Conservation (phyloP, 1,140 invertebrate species). For the Epicauta chinensis region DNA sequence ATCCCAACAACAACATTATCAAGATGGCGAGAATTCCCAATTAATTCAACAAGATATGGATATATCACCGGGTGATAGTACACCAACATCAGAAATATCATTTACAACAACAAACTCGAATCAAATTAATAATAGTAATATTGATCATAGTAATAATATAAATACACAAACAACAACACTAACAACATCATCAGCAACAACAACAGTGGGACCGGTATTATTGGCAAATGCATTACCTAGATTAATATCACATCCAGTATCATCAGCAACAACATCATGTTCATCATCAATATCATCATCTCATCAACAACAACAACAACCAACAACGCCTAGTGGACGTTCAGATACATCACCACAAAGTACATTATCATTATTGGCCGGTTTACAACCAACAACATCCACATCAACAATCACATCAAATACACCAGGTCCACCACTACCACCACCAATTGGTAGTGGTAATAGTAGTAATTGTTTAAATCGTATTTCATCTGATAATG, state of each 20-base stretch:
- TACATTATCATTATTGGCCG: slow-evolving; percentile 41
- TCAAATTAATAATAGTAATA: no score
- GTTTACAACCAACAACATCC: background rate
- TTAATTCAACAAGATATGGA: slow-evolving; percentile 66
- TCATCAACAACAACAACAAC: slow-evolving; percentile 6
- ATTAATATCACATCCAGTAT: slow-evolving; percentile 51
- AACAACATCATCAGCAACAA: slow-evolving; percentile 27
- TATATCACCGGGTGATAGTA: slow-evolving; percentile 77
- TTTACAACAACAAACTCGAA: slow-evolving; percentile 9
- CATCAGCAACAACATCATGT: slow-evolving; percentile 20
- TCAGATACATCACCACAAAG: slow-evolving; percentile 39
- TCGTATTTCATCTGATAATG: background rate
- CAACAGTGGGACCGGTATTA: slow-evolving; percentile 47
- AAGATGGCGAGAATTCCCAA: slow-evolving; percentile 27
- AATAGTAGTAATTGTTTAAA: slow-evolving; percentile 13
- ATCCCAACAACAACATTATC: slow-evolving; percentile 32
- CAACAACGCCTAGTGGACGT: slow-evolving; percentile 12
- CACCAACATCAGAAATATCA: slow-evolving; percentile 65
- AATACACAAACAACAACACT: slow-evolving; percentile 20
- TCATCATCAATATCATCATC: slow-evolving; percentile 18
- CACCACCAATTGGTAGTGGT: background rate
- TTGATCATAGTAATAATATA: no score
- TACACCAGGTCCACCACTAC: slow-evolving; percentile 48
- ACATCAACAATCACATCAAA: slow-evolving; percentile 44
- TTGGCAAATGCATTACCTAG: slow-evolving; percentile 65